A percentile compares a stretch with the other conserved stretches of the same genome.
Evolutionary conservation across 2,113 vertebrate genomes (phyloP).

Genomic region (Bombycilla garrulus): DNA sequence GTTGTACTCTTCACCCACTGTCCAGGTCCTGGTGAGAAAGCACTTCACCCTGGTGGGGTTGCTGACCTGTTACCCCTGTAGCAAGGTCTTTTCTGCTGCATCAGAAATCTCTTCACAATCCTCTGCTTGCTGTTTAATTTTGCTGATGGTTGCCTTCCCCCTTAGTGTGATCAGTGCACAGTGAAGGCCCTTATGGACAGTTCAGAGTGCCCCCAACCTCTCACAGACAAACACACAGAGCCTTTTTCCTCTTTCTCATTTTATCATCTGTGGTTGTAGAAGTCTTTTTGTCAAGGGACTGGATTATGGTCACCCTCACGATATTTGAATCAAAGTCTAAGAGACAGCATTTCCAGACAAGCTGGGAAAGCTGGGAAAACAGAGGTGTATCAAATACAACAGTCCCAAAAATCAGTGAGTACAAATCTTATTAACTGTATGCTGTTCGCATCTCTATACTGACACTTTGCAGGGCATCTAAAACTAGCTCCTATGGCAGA

Average conservation of each 20-base stretch:
- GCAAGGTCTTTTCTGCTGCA: neutral
- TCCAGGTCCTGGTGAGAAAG: neutral
- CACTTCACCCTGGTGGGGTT: rapidly evolving
- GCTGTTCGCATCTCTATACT: neutral
- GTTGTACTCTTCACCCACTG: neutral
- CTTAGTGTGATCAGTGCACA: neutral
- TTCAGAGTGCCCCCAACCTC: neutral
- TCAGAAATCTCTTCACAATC: neutral
- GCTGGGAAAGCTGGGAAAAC: neutral
- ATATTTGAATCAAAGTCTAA: neutral
- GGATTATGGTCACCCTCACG: rapidly evolving
- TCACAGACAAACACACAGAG: neutral
- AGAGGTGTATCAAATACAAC: neutral
- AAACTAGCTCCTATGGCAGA: neutral
- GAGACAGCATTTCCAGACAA: neutral
- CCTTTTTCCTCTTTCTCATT: neutral
- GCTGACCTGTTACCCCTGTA: neutral
- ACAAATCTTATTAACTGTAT: neutral
- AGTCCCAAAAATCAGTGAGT: neutral
- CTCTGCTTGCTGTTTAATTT: neutral
- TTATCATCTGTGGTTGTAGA: neutral
- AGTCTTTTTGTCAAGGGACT: neutral
- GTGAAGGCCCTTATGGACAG: neutral
- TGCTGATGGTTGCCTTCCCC: neutral
- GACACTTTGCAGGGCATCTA: neutral